These are phyloP conservation scores for Plagodis dolabraria DNA, from an alignment of 2,888 invertebrate species.

Conservation along the genomic window DNA sequence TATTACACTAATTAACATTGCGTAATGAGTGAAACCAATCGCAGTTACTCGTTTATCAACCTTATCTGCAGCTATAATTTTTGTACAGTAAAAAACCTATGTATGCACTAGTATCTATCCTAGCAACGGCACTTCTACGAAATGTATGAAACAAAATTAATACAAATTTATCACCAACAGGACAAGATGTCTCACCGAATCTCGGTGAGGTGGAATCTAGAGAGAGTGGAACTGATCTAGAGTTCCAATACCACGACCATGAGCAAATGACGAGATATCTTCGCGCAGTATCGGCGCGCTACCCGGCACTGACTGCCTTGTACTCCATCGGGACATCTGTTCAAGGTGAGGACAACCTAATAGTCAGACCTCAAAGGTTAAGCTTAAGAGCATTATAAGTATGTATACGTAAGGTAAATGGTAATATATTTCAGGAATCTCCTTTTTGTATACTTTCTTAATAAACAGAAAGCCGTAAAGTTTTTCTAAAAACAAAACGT, in stretches of 20 bases:
- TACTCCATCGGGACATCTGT: slow-evolving; percentile 97
- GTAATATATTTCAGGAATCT: not conserved
- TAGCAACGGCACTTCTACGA: too few species aligned
- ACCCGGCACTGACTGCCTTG: slow-evolving; percentile 94
- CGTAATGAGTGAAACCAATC: too few species aligned
- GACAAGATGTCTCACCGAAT: slow-evolving; percentile 57
- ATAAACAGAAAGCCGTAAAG: too few species aligned
- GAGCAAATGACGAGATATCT: slow-evolving; percentile 93
- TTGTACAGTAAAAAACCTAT: too few species aligned
- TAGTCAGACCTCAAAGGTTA: too few species aligned
- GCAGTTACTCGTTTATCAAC: too few species aligned
- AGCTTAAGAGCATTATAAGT: not conserved
- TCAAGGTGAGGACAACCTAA: slow-evolving; percentile 87
- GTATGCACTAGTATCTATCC: too few species aligned
- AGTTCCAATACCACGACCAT: slow-evolving; percentile 95
- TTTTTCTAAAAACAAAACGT: too few species aligned
- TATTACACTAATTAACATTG: too few species aligned
- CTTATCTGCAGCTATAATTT: too few species aligned
- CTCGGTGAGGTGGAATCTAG: slow-evolving; percentile 68
- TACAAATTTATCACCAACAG: slow-evolving; percentile 4
- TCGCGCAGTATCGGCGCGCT: slow-evolving; percentile 90
- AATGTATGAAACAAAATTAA: not conserved
- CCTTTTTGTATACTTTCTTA: too few species aligned
- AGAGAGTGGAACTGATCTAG: slow-evolving; percentile 78
- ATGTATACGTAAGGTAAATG: not conserved